Percentiles rank a stretch among this genome's conserved stretches.
Conservation (phyloP, 2,797 vertebrate species). For the Pipistrellus nathusii region DNA sequence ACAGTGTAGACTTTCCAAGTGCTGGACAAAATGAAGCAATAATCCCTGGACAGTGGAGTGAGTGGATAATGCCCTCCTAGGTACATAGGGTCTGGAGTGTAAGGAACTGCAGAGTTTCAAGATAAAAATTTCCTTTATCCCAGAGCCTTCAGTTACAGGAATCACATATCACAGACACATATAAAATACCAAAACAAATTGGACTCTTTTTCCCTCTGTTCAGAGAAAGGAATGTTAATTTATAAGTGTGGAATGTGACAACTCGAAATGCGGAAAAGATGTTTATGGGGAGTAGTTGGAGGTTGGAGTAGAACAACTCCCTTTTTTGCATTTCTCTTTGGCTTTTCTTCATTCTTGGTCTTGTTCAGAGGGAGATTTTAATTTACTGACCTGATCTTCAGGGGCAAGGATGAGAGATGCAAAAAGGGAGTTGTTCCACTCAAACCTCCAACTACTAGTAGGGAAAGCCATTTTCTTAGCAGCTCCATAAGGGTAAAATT, state of each 20-base stretch:
- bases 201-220: not conserved
- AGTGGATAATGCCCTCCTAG: not conserved
- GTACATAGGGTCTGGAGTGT: not conserved
- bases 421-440: too few relatives aligned
- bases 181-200: slow-evolving; percentile 64
- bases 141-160: not conserved
- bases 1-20: not conserved
- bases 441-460: not conserved
- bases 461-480: slow-evolving; percentile 18
- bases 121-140: not conserved
- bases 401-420: not conserved
- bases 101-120: not conserved
- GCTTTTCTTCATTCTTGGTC: not conserved
- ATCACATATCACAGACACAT: not conserved
- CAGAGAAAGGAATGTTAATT: slow-evolving; percentile 53
- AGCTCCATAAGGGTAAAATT: not conserved
- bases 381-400: slow-evolving; percentile 11
- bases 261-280: slow-evolving; percentile 50
- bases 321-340: not conserved
- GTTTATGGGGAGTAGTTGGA: not conserved
- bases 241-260: slow-evolving; percentile 45
- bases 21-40: not conserved
- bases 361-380: slow-evolving; percentile 49
- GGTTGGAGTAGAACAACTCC: not conserved
- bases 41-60: not conserved